phyloP scores from a whole-genome alignment of 2,888 invertebrate genomes.

The Tetragonula carbonaria region DNA sequence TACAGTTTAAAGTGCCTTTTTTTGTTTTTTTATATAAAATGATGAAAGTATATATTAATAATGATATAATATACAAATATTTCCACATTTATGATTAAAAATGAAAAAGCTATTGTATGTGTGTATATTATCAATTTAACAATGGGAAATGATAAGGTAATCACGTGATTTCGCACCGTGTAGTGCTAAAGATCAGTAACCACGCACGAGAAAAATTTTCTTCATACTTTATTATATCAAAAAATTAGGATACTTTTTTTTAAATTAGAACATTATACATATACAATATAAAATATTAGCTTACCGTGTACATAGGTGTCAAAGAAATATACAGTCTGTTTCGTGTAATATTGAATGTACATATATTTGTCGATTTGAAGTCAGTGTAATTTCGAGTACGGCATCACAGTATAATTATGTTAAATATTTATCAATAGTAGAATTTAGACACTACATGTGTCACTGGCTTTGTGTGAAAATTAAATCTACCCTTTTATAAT shows the following conservation, averaged over 20 bases:
- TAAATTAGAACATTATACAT: background rate
- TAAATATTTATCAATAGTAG: slow-evolving; percentile 40
- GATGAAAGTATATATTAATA: background rate
- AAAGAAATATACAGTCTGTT: slow-evolving; percentile 8
- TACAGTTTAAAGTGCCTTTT: background rate
- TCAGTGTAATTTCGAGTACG: slow-evolving; percentile 26
- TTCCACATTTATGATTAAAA: background rate
- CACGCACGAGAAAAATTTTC: slow-evolving; percentile 32
- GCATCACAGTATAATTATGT: slow-evolving; percentile 36
- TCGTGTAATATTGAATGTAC: background rate
- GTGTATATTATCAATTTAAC: slow-evolving; percentile 18
- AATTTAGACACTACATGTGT: background rate
- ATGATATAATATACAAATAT: background rate
- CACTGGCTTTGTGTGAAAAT: slow-evolving; percentile 7
- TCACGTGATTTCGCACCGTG: slow-evolving; percentile 51
- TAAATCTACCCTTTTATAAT: slow-evolving; percentile 8
- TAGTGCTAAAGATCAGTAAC: slow-evolving; percentile 49
- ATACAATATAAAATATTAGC: background rate
- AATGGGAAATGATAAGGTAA: slow-evolving; percentile 5
- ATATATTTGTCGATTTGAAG: slow-evolving; percentile 35
- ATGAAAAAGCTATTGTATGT: background rate
- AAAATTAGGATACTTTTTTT: slow-evolving; percentile 30
- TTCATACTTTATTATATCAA: slow-evolving; percentile 12
- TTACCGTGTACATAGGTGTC: background rate
- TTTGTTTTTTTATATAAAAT: background rate